Conservation (phyloP, 2,797 vertebrate genomes). For the Darevskia mixta region DNA sequence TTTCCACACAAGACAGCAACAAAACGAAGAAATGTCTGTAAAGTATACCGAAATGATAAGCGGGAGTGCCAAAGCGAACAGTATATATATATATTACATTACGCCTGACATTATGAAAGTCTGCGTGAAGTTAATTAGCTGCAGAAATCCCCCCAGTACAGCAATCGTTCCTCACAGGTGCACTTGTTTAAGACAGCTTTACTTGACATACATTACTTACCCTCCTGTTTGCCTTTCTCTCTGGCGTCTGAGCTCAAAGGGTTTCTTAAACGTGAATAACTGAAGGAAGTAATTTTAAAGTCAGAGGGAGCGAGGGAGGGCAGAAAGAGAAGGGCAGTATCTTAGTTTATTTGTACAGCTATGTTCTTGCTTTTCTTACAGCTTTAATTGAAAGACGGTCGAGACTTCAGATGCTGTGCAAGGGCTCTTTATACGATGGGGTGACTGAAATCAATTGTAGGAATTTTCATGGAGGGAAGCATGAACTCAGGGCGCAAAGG, state of each 20-base stretch:
- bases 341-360: conserved; percentile 30
- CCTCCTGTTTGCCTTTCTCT: conserved; percentile 36
- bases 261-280: conserved; percentile 28
- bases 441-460: not conserved
- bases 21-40: conserved; percentile 44
- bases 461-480: not conserved
- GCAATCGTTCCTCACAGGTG: conserved; percentile 47
- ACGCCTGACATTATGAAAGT: conserved; percentile 61
- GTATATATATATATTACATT: conserved; percentile 68
- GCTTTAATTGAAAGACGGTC: not conserved
- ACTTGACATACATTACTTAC: conserved; percentile 38
- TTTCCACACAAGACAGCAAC: conserved; percentile 54
- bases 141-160: conserved; percentile 53
- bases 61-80: conserved; percentile 46
- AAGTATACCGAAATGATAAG: conserved; percentile 57
- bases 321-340: not conserved
- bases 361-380: not conserved
- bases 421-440: not conserved
- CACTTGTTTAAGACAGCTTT: conserved; percentile 58
- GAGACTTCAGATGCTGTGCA: not conserved
- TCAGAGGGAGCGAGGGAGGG: not conserved
- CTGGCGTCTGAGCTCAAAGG: conserved; percentile 8
- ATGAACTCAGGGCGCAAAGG: no score
- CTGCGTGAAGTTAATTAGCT: conserved; percentile 63
- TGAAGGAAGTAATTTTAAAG: conserved; percentile 18